Evolutionary conservation across 2,797 vertebrate species (phyloP).

Genomic region (Nothura maculosa): DNA sequence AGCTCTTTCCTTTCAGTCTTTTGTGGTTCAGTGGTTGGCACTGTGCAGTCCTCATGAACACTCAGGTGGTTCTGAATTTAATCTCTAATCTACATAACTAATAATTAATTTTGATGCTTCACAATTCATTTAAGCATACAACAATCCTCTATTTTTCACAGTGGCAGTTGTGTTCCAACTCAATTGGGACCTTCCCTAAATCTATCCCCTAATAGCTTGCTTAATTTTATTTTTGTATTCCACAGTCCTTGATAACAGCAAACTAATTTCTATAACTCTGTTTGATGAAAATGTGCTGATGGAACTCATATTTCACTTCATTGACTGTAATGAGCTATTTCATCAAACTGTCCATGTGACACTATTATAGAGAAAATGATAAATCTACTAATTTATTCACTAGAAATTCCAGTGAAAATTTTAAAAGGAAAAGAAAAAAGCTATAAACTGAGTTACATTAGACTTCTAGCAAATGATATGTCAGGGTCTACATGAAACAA

Average conservation of each 20-base stretch:
- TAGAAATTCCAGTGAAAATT: constrained; percentile 81
- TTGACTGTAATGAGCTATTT: constrained; percentile 88
- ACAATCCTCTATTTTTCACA: constrained; percentile 57
- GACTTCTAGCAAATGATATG: constrained; percentile 70
- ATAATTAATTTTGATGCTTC: constrained; percentile 55
- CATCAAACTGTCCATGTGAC: constrained; percentile 87
- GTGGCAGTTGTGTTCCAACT: constrained; percentile 61
- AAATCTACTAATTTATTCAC: constrained; percentile 87
- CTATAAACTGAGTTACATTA: constrained; percentile 76
- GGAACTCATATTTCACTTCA: constrained; percentile 88
- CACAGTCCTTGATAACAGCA: constrained; percentile 80
- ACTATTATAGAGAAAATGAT: constrained; percentile 85
- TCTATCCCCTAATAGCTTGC: constrained; percentile 73
- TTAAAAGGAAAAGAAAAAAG: constrained; percentile 79
- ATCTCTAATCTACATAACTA: constrained; percentile 62
- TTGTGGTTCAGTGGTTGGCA: background rate
- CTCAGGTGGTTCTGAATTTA: constrained; percentile 30
- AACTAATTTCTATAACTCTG: constrained; percentile 83
- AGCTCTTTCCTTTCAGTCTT: background rate
- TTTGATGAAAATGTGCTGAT: constrained; percentile 85
- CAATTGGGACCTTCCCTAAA: constrained; percentile 72
- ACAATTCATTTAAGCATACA: constrained; percentile 66
- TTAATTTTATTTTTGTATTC: constrained; percentile 84
- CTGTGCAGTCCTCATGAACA: constrained; percentile 16
- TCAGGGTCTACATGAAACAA: constrained; percentile 73